These are phyloP conservation scores for Pica pica DNA, from an alignment of 2,113 vertebrate species.

Conservation along the genomic window DNA sequence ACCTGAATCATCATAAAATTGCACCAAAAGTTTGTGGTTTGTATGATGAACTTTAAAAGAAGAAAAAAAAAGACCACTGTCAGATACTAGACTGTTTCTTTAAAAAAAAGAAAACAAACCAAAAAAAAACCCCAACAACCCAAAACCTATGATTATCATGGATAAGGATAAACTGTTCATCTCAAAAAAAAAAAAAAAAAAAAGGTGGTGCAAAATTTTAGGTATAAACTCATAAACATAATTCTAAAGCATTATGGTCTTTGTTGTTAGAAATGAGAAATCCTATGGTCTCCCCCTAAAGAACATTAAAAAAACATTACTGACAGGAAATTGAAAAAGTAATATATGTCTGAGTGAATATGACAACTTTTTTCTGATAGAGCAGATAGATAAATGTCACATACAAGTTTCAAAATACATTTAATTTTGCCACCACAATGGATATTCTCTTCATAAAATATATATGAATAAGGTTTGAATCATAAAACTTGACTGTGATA, in stretches of 20 bases:
- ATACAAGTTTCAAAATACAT: constrained; percentile 71
- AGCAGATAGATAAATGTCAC: constrained; percentile 74
- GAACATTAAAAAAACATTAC: constrained; percentile 74
- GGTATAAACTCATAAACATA: constrained; percentile 80
- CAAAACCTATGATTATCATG: constrained; percentile 41
- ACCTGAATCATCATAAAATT: constrained; percentile 19
- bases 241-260: constrained; percentile 81
- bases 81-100: background rate
- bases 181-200: constrained; percentile 73
- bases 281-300: constrained; percentile 56
- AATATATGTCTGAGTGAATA: constrained; percentile 74
- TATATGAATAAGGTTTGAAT: constrained; percentile 61
- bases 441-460: constrained; percentile 69
- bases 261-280: constrained; percentile 74
- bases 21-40: background rate
- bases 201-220: constrained; percentile 69
- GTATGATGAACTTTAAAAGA: background rate
- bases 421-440: constrained; percentile 76
- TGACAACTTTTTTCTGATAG: constrained; percentile 76
- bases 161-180: constrained; percentile 71
- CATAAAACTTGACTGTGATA: constrained; percentile 46
- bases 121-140: background rate
- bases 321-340: constrained; percentile 79
- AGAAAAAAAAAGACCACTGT: background rate
- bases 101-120: background rate